Percentiles rank a stretch among this genome's conserved stretches.
Evolutionary conservation across 1,140 invertebrate species (phyloP).

Genomic region (Camponotus vicinus): DNA sequence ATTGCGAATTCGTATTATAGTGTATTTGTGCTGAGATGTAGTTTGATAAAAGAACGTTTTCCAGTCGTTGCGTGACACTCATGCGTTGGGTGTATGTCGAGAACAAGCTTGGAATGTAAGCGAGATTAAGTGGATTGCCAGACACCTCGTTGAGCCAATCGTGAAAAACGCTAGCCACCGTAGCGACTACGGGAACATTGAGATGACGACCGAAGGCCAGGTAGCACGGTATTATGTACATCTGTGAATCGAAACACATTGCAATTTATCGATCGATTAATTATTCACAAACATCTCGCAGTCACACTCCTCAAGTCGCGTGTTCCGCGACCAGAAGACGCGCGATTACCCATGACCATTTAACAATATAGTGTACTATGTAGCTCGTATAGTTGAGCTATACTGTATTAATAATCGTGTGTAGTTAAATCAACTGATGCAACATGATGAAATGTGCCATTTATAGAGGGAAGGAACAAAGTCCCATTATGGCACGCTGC

Average conservation of each 20-base stretch:
- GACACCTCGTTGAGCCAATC: constrained; percentile 87
- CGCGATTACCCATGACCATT: background rate
- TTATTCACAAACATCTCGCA: background rate
- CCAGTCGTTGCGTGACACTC: constrained; percentile 88
- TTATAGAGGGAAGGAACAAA: background rate
- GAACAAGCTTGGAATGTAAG: constrained; percentile 85
- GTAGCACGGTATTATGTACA: constrained; percentile 82
- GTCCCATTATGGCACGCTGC: background rate
- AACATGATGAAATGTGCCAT: background rate
- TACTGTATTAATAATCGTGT: too few relatives aligned
- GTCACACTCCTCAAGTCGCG: background rate
- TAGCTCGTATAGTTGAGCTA: background rate
- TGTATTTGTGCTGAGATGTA: constrained; percentile 35
- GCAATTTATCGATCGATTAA: constrained; percentile 15
- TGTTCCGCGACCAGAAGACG: background rate
- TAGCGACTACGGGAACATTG: constrained; percentile 87
- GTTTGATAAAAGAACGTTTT: constrained; percentile 81
- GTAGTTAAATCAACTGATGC: background rate
- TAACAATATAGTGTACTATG: background rate
- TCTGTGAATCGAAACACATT: constrained; percentile 48
- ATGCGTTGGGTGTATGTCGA: constrained; percentile 86
- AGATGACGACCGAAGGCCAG: constrained; percentile 87
- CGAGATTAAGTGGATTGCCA: constrained; percentile 87
- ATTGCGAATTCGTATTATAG: constrained; percentile 64
- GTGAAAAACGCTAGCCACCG: constrained; percentile 87